These are phyloP conservation scores for Dromiciops gliroides DNA, from an alignment of 2,113 vertebrate species.

Conservation along the genomic window DNA sequence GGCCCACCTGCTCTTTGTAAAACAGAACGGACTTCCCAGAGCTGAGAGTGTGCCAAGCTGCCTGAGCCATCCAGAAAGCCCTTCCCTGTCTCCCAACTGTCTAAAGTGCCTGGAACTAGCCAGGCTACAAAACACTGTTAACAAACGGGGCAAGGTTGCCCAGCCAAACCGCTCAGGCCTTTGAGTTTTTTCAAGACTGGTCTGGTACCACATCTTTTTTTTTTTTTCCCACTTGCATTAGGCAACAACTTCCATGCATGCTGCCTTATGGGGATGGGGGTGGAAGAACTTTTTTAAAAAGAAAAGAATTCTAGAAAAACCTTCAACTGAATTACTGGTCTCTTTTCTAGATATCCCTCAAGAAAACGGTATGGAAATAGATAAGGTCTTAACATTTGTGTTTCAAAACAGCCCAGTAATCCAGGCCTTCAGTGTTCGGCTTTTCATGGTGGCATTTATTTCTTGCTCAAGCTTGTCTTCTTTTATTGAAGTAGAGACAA, in stretches of 20 bases:
- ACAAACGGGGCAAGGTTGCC: constrained; percentile 18
- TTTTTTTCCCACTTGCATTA: constrained; percentile 59
- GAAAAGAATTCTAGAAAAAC: constrained; percentile 68
- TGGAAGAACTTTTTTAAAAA: constrained; percentile 77
- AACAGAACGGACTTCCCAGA: constrained; percentile 73
- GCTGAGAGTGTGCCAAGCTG: constrained; percentile 65
- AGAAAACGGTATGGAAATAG: constrained; percentile 72
- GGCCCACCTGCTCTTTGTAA: constrained; percentile 81
- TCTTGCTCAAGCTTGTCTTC: constrained; percentile 34
- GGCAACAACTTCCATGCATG: constrained; percentile 71
- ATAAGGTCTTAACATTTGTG: constrained; percentile 44
- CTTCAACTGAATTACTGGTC: constrained; percentile 67
- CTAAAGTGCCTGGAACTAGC: not conserved
- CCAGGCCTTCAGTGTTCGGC: constrained; percentile 69
- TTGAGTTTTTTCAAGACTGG: constrained; percentile 63
- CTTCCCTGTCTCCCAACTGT: constrained; percentile 6
- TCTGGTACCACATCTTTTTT: constrained; percentile 77
- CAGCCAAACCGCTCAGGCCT: not conserved
- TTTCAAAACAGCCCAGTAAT: constrained; percentile 75
- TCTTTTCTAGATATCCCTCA: constrained; percentile 76
- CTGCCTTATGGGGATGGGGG: constrained; percentile 63
- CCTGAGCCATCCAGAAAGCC: constrained; percentile 8
- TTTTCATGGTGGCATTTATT: constrained; percentile 70
- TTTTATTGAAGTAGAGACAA: constrained; percentile 61
- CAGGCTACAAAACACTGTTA: constrained; percentile 31